These are phyloP conservation scores for Zoroaster sp. DNA, from an alignment of 53 echinoderm and acorn worm genomes.

Conservation along the genomic window DNA sequence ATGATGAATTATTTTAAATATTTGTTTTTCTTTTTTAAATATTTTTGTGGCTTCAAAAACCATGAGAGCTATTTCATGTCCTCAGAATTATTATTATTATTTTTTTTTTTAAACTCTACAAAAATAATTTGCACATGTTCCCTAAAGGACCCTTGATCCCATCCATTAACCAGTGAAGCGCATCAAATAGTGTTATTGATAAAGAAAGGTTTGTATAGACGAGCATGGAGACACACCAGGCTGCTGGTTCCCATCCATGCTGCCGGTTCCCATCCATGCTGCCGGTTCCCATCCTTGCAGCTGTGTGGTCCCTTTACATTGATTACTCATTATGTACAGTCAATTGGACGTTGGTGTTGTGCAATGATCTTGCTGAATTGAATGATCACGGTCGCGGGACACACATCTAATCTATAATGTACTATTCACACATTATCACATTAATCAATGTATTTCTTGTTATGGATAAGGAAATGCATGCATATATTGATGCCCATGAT, in stretches of 20 bases:
- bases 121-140: not conserved
- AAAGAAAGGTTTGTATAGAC: not conserved
- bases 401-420: not conserved
- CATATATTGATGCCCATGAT: no score
- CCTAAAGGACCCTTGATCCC: not conserved
- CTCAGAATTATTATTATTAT: no score
- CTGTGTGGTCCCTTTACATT: not conserved
- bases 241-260: not conserved
- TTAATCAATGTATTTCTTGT: not conserved
- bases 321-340: constrained; percentile 21
- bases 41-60: no score
- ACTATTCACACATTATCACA: not conserved
- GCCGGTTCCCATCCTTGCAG: not conserved
- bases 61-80: no score
- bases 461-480: no score
- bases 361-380: not conserved
- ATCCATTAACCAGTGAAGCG: not conserved
- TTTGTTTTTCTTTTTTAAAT: no score
- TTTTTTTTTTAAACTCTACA: no score
- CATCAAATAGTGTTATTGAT: not conserved
- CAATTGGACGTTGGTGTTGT: not conserved
- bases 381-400: not conserved
- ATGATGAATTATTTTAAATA: no score
- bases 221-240: not conserved
- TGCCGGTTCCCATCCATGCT: not conserved